Evolutionary conservation across 2,888 invertebrate genomes (phyloP), one percentile per base, ranked within the genome.

Genomic region (Volucella inanis): DNA sequence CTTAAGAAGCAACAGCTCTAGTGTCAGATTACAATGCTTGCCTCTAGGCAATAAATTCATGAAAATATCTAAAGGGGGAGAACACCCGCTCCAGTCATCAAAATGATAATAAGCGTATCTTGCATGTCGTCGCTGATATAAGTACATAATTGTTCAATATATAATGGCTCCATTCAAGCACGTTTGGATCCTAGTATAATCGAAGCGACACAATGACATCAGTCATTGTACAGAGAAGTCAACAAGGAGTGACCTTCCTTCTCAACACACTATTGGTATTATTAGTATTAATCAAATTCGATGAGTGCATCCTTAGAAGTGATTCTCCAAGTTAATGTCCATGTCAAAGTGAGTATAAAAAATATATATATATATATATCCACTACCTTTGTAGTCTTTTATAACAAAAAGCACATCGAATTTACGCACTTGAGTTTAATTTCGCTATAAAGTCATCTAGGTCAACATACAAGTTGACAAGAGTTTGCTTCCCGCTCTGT

Each of bases 401-500:
- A 22, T 3, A 22, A 22, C 22, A 22, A 22, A 3, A 22, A 22
- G 22, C 22, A 22, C 22, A 22, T 22, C 22, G 22, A 0, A 22
- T 22, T 22, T 22, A 22, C 50, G 10, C 38, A 39, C 14, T 67
- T 59, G 38, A 49, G 12, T 68, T 61, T 62, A 55, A 71, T 71
- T 77, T 45, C 1, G 61, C 12, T 18, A 64, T 68, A 72, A 68
- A 67, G 22, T 71, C 77, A 78, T 78, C 54, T 52, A 49, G 55
- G 74, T 74, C 77, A 79, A 70, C 12, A 57, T 15, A 0, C 57
- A 76, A 45, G 41, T 31, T 45, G 57, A 71, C 8, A 43, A 50
- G 62, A 50, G 50, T 45, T 57, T 38, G 50, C 8, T 72, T 61
- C 43, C 38, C 65, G 41, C 12, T 49, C 61, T 65, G 31, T 62